Evolutionary conservation across 2,888 invertebrate genomes (phyloP), one percentile per base, ranked within the genome.

Genomic region (Lasioglossum figueresi): DNA sequence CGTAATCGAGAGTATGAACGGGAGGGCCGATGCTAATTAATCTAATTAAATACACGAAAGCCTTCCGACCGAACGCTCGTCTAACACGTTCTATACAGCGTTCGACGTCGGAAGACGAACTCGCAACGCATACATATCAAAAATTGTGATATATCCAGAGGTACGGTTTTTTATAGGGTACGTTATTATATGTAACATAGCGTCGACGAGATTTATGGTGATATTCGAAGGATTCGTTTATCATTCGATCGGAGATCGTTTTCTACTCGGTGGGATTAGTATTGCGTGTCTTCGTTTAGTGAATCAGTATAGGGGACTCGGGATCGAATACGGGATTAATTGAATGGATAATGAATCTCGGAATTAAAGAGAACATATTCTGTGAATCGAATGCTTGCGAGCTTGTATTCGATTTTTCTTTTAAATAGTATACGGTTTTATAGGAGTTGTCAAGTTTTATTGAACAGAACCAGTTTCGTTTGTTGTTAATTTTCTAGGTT

Each of bases 71-170:
- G 37, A 63, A 31, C 59, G 27, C 16, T 31, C 59, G 5, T 27
- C n/a, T 27, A 63, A 31, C 37, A 37, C 23, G 37, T 68, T 37
- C 4, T 37, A 12, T 31, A 10, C 16, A 37, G 3, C 68, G 45
- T 19, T 16, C 16, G 45, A 5, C 45, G 23, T 37, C 23, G 68
- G 23, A 1, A 3, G 68, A 12, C 40, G 70, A 27, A 43, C 70
- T 14, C 27, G 43, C 43, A 84, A 84, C 84, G 71, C 27, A 79
- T 84, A 83, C 84, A 84, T 84, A 84, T 84, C 84, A 72, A 66
- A 56, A 66, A 79, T 76, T 83, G 84, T 84, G 84, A 52, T 52
- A 84, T 84, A 83, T n/a, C 45, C 34, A 40, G 75, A 66, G 34
- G 74, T 79, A 56, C 63, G 43, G 70, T 74, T 78, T 72, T 79